A percentile compares a stretch with the other conserved stretches of the same genome.
Evolutionary conservation across 1,140 invertebrate species (phyloP).

Genomic region (Pseudomyrmex sp.): DNA sequence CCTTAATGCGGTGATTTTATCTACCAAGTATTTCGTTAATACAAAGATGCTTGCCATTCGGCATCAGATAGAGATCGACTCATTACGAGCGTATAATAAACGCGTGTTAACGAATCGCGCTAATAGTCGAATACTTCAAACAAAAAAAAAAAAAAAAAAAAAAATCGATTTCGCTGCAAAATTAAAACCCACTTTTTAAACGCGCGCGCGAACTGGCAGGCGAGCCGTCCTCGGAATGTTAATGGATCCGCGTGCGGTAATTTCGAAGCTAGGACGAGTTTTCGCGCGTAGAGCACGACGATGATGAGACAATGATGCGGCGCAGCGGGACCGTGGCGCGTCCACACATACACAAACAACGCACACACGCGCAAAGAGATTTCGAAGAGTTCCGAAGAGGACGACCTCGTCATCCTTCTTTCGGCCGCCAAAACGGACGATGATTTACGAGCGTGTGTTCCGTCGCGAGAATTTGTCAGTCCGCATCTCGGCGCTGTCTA

Average conservation of each 20-base stretch:
- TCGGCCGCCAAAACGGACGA: constrained; percentile 52
- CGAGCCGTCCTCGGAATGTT: constrained; percentile 32
- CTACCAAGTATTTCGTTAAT: not conserved
- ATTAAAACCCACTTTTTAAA: not conserved
- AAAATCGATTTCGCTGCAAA: too few relatives aligned
- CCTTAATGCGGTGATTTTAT: constrained; percentile 2
- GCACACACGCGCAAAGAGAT: constrained; percentile 16
- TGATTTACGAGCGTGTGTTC: constrained; percentile 71
- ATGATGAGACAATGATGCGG: constrained; percentile 57
- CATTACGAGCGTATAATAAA: too few relatives aligned
- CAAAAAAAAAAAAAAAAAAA: too few relatives aligned
- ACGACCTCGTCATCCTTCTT: constrained; percentile 62
- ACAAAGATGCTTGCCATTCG: not conserved
- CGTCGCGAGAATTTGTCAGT: constrained; percentile 69
- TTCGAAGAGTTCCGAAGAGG: constrained; percentile 62
- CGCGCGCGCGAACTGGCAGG: constrained; percentile 26
- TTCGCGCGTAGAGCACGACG: constrained; percentile 31
- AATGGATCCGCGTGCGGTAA: constrained; percentile 27
- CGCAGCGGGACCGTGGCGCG: constrained; percentile 40
- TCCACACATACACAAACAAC: not conserved
- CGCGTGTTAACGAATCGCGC: not conserved
- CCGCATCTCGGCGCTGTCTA: constrained; percentile 32
- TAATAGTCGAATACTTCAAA: too few relatives aligned
- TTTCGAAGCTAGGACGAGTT: not conserved
- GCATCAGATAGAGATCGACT: not conserved